A percentile compares a stretch with the other conserved stretches of the same genome.
These are phyloP conservation scores for Alligator sinensis DNA, from an alignment of 2,113 vertebrate species.

Conservation along the genomic window DNA sequence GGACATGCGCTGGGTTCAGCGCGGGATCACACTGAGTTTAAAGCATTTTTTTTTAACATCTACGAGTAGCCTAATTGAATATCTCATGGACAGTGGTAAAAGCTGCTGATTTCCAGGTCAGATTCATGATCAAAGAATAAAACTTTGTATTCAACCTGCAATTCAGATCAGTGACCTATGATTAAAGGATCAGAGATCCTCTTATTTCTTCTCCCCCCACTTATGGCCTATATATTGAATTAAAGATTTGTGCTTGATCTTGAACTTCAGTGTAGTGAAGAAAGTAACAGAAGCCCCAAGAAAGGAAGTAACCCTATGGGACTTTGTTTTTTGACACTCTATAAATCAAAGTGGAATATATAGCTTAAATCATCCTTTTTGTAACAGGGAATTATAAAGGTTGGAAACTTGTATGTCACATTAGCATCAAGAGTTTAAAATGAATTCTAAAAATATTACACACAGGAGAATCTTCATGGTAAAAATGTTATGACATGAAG, in stretches of 20 bases:
- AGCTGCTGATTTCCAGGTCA: background rate
- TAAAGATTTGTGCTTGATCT: background rate
- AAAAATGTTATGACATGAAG: background rate
- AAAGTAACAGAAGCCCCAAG: background rate
- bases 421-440: background rate
- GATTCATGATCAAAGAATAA: background rate
- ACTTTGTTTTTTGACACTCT: background rate
- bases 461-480: background rate
- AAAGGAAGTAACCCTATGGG: background rate
- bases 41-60: no score
- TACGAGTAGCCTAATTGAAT: background rate
- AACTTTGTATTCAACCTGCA: background rate
- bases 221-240: background rate
- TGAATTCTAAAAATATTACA: background rate
- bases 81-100: background rate
- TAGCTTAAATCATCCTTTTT: background rate
- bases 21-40: no score
- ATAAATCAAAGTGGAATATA: background rate
- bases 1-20: no score
- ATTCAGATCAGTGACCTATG: background rate
- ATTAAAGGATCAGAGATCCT: background rate
- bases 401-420: background rate
- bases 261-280: background rate
- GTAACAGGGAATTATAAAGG: background rate
- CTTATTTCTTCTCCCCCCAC: background rate